Conservation (phyloP, 2,113 vertebrate species). For the Acrocephalus kingi region DNA sequence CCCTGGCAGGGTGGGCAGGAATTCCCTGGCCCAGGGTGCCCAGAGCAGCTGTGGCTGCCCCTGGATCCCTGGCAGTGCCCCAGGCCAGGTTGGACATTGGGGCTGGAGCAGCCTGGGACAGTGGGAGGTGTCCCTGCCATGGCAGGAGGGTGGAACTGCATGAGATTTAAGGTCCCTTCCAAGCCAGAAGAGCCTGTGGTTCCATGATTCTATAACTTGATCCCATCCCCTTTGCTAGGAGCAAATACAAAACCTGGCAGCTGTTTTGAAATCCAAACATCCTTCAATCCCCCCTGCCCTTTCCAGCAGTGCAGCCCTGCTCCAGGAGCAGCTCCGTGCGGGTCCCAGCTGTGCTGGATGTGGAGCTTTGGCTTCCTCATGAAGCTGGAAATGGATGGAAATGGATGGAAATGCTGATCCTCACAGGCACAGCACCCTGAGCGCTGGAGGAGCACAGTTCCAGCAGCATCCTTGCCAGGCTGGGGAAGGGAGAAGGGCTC, state of each 20-base stretch:
- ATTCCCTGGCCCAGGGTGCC: not conserved
- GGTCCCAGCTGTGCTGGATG: not conserved
- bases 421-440: not conserved
- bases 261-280: not conserved
- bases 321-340: not conserved
- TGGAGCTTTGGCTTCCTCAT: not conserved
- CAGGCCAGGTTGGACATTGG: too few relatives aligned
- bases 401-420: not conserved
- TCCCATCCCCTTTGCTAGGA: not conserved
- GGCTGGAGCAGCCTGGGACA: not conserved
- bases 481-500: not conserved
- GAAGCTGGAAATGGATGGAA: not conserved
- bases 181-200: not conserved
- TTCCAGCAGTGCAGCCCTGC: not conserved
- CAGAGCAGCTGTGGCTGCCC: not conserved
- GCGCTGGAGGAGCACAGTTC: too few relatives aligned
- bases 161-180: fast-evolving
- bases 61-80: not conserved
- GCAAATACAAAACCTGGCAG: not conserved
- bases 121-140: not conserved
- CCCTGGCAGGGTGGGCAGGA: not conserved
- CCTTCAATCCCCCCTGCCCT: not conserved
- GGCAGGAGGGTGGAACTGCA: not conserved
- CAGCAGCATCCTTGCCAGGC: not conserved
- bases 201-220: not conserved